A percentile compares a stretch with the other conserved stretches of the same genome.
phyloP scores from a whole-genome alignment of 1,140 invertebrate species.

The Lepidurus packardi region DNA sequence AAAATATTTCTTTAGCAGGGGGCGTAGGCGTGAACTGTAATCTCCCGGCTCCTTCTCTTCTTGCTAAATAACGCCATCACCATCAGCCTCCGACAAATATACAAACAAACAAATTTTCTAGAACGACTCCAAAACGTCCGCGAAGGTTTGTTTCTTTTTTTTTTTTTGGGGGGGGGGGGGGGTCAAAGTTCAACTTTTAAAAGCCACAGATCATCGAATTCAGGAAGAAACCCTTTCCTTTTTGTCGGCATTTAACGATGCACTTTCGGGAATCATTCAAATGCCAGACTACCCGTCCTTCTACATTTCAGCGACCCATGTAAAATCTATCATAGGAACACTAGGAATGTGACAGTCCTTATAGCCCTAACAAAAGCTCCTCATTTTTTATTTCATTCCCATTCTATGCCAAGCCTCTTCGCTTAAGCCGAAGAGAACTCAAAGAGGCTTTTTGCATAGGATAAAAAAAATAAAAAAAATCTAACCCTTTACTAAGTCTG shows the following conservation, averaged over 20 bases:
- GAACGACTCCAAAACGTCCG: not conserved
- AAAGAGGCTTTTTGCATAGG: not conserved
- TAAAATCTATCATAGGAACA: constrained; percentile 15
- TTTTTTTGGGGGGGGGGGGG: no score
- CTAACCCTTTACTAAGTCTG: no score
- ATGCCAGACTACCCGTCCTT: not conserved
- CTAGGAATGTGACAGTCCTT: constrained; percentile 16
- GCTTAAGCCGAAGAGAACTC: not conserved
- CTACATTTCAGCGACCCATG: not conserved
- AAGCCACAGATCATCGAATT: not conserved
- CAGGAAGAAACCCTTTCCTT: not conserved
- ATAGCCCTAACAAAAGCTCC: not conserved
- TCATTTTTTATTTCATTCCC: not conserved
- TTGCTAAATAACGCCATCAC: not conserved
- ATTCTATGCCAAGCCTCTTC: not conserved
- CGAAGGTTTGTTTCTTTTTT: not conserved
- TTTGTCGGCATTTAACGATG: not conserved
- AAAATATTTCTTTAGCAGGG: no score
- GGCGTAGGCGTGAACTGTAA: not conserved
- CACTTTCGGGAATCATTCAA: not conserved
- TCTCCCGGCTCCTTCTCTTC: not conserved
- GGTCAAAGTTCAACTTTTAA: not conserved
- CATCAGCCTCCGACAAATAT: not conserved
- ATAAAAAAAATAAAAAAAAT: not conserved
- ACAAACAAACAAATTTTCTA: not conserved